Percentiles rank a stretch among this genome's conserved stretches.
These are phyloP conservation scores for Thumatha senex DNA, from an alignment of 2,888 invertebrate genomes.

Conservation along the genomic window DNA sequence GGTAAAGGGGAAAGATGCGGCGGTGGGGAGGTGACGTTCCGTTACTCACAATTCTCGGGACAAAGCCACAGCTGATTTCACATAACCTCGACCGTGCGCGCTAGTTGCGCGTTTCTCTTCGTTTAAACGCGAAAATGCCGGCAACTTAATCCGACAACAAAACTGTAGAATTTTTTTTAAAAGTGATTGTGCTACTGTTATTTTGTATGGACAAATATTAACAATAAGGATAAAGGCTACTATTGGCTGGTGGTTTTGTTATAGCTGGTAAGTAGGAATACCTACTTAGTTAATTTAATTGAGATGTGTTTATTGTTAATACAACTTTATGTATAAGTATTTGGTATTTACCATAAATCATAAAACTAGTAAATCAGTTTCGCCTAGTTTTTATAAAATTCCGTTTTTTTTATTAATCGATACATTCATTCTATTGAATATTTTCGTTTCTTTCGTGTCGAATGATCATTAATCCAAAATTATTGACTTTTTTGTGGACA, in stretches of 20 bases:
- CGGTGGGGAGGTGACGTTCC: constrained; percentile 41
- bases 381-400: no score
- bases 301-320: neutral
- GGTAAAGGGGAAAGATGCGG: constrained; percentile 39
- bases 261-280: constrained; percentile 55
- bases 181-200: constrained; percentile 55
- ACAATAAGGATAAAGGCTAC: constrained; percentile 32
- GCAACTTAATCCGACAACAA: constrained; percentile 41
- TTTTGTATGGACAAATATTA: constrained; percentile 34
- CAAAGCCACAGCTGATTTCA: constrained; percentile 78
- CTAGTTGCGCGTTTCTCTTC: constrained; percentile 44
- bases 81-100: constrained; percentile 59
- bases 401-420: no score
- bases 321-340: no score
- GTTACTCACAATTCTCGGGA: constrained; percentile 32
- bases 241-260: constrained; percentile 30
- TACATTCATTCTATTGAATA: no score
- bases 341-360: no score
- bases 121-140: constrained; percentile 70
- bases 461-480: no score
- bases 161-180: constrained; percentile 37
- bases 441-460: no score
- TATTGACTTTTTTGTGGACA: no score
- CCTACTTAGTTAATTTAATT: neutral
- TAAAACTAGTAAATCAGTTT: no score